Conservation (phyloP, 2,113 vertebrate genomes). For the Trematocara zebra region DNA sequence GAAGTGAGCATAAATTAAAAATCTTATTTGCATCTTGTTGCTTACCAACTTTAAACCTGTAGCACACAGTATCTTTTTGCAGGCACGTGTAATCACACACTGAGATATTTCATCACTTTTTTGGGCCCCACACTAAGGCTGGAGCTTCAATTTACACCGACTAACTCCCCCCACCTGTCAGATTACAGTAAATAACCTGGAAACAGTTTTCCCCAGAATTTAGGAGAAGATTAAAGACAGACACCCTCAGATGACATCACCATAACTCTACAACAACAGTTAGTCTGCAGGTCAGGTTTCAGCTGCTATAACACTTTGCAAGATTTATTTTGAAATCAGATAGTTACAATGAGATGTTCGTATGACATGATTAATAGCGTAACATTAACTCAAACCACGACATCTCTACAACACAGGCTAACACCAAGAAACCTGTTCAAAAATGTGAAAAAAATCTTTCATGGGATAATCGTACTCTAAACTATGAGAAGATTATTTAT, state of each 20-base stretch:
- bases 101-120: not conserved
- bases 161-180: not conserved
- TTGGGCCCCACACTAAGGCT: not conserved
- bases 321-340: slow-evolving; percentile 9
- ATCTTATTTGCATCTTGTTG: accelerated
- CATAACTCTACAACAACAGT: not conserved
- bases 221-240: slow-evolving; percentile 7
- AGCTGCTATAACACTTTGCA: not conserved
- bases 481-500: not conserved
- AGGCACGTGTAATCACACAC: not conserved
- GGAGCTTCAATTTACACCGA: slow-evolving; percentile 7
- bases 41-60: not conserved
- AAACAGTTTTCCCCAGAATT: slow-evolving; percentile 12
- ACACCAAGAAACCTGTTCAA: not conserved
- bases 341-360: not conserved
- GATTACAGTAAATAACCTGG: slow-evolving; percentile 31
- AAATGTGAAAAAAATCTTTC: not conserved
- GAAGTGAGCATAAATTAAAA: not conserved
- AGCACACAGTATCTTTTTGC: not conserved
- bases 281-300: not conserved
- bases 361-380: not conserved
- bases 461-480: not conserved
- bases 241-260: slow-evolving; percentile 6
- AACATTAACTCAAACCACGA: not conserved
- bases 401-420: not conserved